A percentile compares a stretch with the other conserved stretches of the same genome.
These are phyloP conservation scores for Cuniculus paca DNA, from an alignment of 2,797 vertebrate genomes.

Conservation along the genomic window DNA sequence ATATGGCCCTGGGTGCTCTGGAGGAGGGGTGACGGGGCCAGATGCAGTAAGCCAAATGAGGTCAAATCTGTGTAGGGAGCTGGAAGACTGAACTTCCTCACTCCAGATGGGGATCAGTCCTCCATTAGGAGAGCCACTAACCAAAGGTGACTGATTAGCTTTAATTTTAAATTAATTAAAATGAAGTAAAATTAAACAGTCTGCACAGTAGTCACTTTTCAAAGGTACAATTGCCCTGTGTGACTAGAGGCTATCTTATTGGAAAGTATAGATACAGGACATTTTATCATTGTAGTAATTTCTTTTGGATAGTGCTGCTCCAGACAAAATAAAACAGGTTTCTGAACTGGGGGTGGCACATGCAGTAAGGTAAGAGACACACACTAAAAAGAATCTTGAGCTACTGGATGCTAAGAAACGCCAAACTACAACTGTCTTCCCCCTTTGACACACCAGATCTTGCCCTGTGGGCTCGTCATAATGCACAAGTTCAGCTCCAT, in stretches of 20 bases:
- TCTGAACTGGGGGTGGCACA: background rate
- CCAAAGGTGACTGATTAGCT: background rate
- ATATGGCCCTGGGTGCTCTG: rapidly evolving
- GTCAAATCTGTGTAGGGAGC: background rate
- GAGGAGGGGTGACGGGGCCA: too few species aligned
- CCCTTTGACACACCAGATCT: background rate
- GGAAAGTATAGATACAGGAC: background rate
- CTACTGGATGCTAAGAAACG: background rate
- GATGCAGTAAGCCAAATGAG: background rate
- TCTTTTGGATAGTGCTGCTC: background rate
- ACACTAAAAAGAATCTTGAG: background rate
- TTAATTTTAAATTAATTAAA: background rate
- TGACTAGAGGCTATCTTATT: background rate
- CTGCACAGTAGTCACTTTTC: background rate
- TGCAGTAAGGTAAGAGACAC: background rate
- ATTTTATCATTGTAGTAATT: background rate
- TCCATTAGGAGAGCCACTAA: background rate
- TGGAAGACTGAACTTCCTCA: background rate
- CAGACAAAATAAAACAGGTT: background rate
- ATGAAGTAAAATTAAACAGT: background rate
- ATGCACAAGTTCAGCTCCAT: background rate
- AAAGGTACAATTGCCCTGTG: background rate
- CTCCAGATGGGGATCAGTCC: background rate
- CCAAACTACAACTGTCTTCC: background rate
- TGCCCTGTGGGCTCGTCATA: rapidly evolving